Base-by-base conservation (phyloP, 2,797 vertebrate genomes). In the Channallabes apus region DNA sequence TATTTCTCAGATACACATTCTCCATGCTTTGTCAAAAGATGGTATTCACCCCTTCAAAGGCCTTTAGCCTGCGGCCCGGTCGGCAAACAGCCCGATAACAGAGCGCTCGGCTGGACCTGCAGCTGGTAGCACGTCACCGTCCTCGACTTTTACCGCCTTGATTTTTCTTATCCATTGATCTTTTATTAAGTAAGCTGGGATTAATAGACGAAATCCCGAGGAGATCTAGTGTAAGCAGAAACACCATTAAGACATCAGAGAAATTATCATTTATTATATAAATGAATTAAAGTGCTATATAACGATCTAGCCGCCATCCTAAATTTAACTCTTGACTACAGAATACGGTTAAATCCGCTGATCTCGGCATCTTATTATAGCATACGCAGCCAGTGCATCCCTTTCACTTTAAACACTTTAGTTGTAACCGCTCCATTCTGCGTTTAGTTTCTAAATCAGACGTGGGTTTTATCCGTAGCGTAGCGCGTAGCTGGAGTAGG, bases 31-130 rank as follows among this genome's bases (percentile, higher is more conserved):
- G 96, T 99, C 96, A 97, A 98, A 99, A 99, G 98, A 99, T 99
- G 98, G 98, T 97, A 98, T 99, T 99, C 98, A 97, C 98, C 98
- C 98, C 98, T 99, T 99, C 98, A 99, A 99, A 99, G 98, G 97
- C 98, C 97, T 96, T 96, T 98, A 99, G 98, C 98, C 98, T 99
- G 98, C 98, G 98, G 97, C 98, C 98, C 97, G 97, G 97, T 97
- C 94, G 94, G 98, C 95, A 98, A 98, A 99, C 98, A 99, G 98
- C 98, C 97, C 97, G 98, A 95, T 97, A 98, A 98, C 98, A 98
- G 95, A 97, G 96, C 80, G 93, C 95, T 95, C 96, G 94, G 96
- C 93, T 92, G 94, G 92, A 96, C 95, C 95, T 95, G 93, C 95
- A 96, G 95, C 90, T 95, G 95, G 95, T 93, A 93, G 93, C 87